phyloP scores from a whole-genome alignment of 2,113 vertebrate genomes.

The Sardina pilchardus region DNA sequence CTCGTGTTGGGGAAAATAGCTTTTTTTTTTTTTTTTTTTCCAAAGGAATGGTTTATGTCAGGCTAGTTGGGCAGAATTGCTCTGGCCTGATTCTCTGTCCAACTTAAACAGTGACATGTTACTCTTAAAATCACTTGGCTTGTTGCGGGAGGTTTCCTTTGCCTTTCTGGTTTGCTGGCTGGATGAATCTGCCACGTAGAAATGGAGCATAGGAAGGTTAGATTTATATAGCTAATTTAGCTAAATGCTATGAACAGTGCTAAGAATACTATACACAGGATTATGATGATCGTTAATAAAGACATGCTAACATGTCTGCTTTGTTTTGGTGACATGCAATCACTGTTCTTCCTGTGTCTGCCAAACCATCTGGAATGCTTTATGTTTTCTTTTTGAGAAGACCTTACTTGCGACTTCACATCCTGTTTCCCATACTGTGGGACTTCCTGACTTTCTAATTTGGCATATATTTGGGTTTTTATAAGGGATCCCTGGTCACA shows the following conservation, averaged over 20 bases:
- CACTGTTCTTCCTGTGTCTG: background rate
- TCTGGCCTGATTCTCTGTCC: background rate
- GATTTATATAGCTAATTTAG: background rate
- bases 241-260: background rate
- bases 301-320: background rate
- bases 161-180: background rate
- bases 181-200: background rate
- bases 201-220: background rate
- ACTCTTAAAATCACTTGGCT: conserved; percentile 9
- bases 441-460: conserved; percentile 1
- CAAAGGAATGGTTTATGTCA: background rate
- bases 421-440: conserved; percentile 11
- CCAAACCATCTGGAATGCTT: conserved; percentile 13
- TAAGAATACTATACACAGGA: background rate
- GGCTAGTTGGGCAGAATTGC: background rate
- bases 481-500: background rate
- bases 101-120: background rate
- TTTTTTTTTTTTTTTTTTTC: background rate
- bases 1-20: background rate
- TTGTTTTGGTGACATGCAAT: background rate
- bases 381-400: conserved; percentile 13
- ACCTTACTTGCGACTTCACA: background rate
- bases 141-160: background rate
- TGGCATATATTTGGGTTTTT: conserved; percentile 17
- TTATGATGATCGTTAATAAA: background rate